Conservation (phyloP, 2,113 vertebrate species). For the Turdus rufiventris region DNA sequence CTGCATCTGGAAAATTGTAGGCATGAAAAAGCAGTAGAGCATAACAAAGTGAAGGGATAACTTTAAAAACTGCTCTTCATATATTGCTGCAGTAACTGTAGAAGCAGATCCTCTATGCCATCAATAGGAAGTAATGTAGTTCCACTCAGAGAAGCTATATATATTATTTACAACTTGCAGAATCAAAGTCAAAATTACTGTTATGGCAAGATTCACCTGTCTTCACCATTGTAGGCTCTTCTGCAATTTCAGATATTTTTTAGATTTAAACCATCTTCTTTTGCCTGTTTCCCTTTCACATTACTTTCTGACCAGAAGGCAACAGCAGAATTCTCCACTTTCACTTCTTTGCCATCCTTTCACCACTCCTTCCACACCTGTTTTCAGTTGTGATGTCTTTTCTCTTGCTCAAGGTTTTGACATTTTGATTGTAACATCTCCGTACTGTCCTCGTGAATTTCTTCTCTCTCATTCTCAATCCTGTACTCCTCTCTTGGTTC, state of each 20-base stretch:
- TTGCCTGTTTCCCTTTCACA: neutral
- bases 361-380: fast-evolving
- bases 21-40: neutral
- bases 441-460: neutral
- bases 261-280: neutral
- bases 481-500: neutral
- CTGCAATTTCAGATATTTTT: neutral
- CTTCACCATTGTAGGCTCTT: neutral
- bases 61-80: neutral
- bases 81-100: neutral
- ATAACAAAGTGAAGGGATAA: neutral
- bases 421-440: neutral
- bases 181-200: neutral
- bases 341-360: neutral
- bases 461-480: neutral
- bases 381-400: neutral
- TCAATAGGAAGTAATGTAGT: neutral
- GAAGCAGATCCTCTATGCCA: neutral
- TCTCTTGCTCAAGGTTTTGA: neutral
- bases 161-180: neutral
- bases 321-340: neutral
- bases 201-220: neutral
- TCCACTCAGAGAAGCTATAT: neutral
- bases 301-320: neutral
- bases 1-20: neutral